Base-by-base conservation (phyloP, 2,113 vertebrate genomes). In the Mirza zaza region DNA sequence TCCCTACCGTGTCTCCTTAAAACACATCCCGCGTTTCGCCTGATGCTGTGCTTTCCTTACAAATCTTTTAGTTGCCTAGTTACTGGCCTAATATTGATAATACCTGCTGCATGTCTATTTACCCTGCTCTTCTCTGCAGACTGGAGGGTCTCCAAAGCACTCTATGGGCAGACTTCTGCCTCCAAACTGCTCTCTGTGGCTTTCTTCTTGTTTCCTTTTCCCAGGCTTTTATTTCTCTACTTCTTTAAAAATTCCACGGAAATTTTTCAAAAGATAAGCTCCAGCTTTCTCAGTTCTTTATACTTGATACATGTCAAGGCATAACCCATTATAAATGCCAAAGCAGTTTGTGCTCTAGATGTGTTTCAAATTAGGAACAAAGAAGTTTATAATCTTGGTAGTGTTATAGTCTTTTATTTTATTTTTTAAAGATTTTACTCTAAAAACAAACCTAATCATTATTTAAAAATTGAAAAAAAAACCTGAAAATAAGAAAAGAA, bases 61-160 rank as follows among this genome's bases (percentile, higher is more conserved):
- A 97, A 85, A 96, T 97, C 96, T 97, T 97, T 97, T 93, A 95
- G 98, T 99, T 98, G 98, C 98, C 94, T 98, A 95, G 98, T 98
- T 98, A 98, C 98, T 96, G 97, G 94, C 84, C 97, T 98, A 98
- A 97, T 94, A 86, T 34, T 87, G 93, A 95, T 98, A 97, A 97
- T 82, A 98, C 97, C 96, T 94, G 42, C 94, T 88, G 71, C 90
- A 57, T 92, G 86, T 91, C 92, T 97, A 70, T 96, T 97, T 96
- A 93, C 73, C 77, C 71, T 23, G 83, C 75, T 93, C 20, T 75
- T 79, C 82, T 91, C 75, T 68, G 8, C 50, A 77, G 59, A 84
- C 13, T 68, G 50, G 61, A 97, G 65, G 25, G 52, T 86, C 71
- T 94, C 80, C 21, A 39, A 61, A 81, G 68, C 27, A 67, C 36